Percentiles rank a stretch among this genome's conserved stretches.
phyloP scores from a whole-genome alignment of 2,797 vertebrate genomes.

The Sphenodon punctatus region DNA sequence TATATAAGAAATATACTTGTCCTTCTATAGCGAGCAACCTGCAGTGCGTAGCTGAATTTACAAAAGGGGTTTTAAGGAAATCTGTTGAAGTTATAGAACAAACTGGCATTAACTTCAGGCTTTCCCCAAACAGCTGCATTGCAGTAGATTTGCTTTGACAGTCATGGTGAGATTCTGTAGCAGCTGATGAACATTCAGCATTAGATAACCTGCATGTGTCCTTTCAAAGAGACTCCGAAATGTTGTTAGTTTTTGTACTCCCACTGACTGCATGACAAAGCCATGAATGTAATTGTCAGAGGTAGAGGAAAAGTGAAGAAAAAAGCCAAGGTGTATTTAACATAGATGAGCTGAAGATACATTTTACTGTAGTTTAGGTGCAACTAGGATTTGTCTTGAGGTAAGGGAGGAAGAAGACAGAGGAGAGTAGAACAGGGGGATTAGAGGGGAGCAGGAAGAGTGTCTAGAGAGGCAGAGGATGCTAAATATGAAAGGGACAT shows the following conservation, averaged over 20 bases:
- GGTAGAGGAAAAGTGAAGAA: conserved; percentile 14
- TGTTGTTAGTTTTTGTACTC: conserved; percentile 36
- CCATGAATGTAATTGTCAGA: conserved; percentile 37
- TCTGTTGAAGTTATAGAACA: conserved; percentile 44
- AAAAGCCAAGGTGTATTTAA: neutral
- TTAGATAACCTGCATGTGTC: conserved; percentile 2
- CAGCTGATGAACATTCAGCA: conserved; percentile 14
- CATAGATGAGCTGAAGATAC: conserved; percentile 20
- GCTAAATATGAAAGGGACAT: no score
- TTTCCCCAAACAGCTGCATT: conserved; percentile 66
- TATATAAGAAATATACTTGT: conserved; percentile 18
- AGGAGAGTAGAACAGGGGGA: no score
- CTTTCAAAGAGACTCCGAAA: neutral
- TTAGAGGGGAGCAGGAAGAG: no score
- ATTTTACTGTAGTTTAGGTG: conserved; percentile 17
- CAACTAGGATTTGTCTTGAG: neutral
- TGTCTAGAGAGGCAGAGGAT: no score
- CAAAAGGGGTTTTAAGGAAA: conserved; percentile 50
- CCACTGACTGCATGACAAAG: conserved; percentile 52
- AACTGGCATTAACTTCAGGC: conserved; percentile 50
- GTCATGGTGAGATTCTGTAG: neutral
- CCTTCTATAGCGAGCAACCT: conserved; percentile 48
- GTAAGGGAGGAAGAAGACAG: neutral
- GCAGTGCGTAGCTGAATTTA: conserved; percentile 27
- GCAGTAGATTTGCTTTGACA: conserved; percentile 64